Evolutionary conservation across 2,888 invertebrate species (phyloP).

Genomic region (Scaptomyza cyrtandrae): DNA sequence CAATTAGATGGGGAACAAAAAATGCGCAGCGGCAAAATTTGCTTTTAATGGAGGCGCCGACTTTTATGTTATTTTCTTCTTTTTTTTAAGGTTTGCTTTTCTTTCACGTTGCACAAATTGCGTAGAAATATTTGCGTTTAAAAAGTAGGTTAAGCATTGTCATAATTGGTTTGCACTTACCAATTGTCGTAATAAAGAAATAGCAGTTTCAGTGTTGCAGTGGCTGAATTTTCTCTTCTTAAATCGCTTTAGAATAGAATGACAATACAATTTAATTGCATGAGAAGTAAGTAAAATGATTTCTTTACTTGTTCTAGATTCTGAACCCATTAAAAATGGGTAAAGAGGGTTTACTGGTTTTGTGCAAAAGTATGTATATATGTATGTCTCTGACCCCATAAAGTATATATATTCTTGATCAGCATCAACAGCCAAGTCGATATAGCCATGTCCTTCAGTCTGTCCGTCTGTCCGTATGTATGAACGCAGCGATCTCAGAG

Average conservation of each 20-base stretch:
- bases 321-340: too few relatives aligned
- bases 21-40: slow-evolving; percentile 49
- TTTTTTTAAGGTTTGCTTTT: slow-evolving; percentile 41
- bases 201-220: slow-evolving; percentile 42
- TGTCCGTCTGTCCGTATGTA: too few relatives aligned
- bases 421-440: too few relatives aligned
- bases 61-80: slow-evolving; percentile 13
- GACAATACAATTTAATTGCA: slow-evolving; percentile 30
- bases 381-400: too few relatives aligned
- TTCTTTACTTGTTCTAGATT: neutral
- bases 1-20: slow-evolving; percentile 56
- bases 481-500: too few relatives aligned
- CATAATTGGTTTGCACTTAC: slow-evolving; percentile 61
- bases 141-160: slow-evolving; percentile 70
- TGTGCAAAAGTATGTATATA: too few relatives aligned
- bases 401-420: too few relatives aligned
- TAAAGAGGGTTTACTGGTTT: too few relatives aligned
- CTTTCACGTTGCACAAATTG: slow-evolving; percentile 53
- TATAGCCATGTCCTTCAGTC: too few relatives aligned
- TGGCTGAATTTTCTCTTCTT: slow-evolving; percentile 27
- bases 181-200: slow-evolving; percentile 43
- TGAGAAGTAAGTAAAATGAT: slow-evolving; percentile 41
- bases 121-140: slow-evolving; percentile 49
- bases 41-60: slow-evolving; percentile 55
- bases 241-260: slow-evolving; percentile 8